A percentile compares a stretch with the other conserved stretches of the same genome.
phyloP scores from a whole-genome alignment of 2,888 invertebrate genomes.

The Drosophila basisetae region DNA sequence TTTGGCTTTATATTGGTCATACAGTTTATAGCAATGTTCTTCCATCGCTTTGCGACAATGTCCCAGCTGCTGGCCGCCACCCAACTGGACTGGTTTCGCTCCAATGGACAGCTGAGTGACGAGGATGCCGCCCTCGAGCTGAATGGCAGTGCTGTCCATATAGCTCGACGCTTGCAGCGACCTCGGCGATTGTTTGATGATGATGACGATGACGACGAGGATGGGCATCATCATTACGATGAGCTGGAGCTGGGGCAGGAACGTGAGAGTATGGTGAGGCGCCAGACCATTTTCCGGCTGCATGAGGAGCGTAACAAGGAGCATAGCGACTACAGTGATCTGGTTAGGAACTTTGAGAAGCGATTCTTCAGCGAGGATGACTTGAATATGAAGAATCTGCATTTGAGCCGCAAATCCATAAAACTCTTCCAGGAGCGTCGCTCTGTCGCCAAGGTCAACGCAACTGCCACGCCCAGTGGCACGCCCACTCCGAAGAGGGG shows the following conservation, averaged over 20 bases:
- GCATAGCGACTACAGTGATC: slow-evolving; percentile 82
- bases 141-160: slow-evolving; percentile 88
- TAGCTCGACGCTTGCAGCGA: slow-evolving; percentile 87
- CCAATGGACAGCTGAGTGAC: slow-evolving; percentile 72
- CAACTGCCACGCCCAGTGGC: slow-evolving; percentile 56
- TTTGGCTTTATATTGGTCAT: slow-evolving; percentile 89
- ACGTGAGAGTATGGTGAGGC: slow-evolving; percentile 67
- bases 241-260: slow-evolving; percentile 42
- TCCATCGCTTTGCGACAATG: slow-evolving; percentile 91
- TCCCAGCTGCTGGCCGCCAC: slow-evolving; percentile 91
- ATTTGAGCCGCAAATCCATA: slow-evolving; percentile 83
- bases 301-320: slow-evolving; percentile 79
- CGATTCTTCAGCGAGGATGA: slow-evolving; percentile 83
- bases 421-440: slow-evolving; percentile 81
- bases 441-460: slow-evolving; percentile 73
- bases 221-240: slow-evolving; percentile 49
- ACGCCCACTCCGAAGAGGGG: slow-evolving; percentile 50
- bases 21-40: slow-evolving; percentile 91
- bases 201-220: slow-evolving; percentile 69
- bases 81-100: slow-evolving; percentile 86
- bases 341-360: slow-evolving; percentile 84
- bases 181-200: slow-evolving; percentile 84
- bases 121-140: slow-evolving; percentile 86
- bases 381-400: slow-evolving; percentile 80
- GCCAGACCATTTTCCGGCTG: slow-evolving; percentile 83